Base-by-base conservation (phyloP, 2,797 vertebrate genomes). In the Sebastes taczanowskii region DNA sequence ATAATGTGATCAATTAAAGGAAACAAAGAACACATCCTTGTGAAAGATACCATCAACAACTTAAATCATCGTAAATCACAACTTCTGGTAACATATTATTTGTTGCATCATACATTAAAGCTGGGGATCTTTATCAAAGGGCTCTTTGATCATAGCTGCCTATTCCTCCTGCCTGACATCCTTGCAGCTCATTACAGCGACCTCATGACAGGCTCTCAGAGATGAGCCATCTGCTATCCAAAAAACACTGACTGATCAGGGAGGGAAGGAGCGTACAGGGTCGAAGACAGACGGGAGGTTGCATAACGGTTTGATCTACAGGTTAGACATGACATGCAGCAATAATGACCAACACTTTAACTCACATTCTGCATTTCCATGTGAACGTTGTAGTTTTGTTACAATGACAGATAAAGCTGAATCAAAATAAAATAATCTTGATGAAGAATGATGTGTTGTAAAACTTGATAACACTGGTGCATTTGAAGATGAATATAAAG, bases 141-240 rank as follows among this genome's bases (percentile, higher is more conserved):
- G 58, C 38, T 75, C 82, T 91, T 84, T 89, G 83, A 90, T 92
- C 86, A 83, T 71, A 58, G 75, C 76, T 73, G 61, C 78, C 84
- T 74, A 52, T 87, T 85, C 72, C 78, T 85, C 64, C 66, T 87
- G 84, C 64, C 81, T 88, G 23, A 75, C 69, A 79, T 83, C 78
- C 78, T 85, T 68, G 65, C 77, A 86, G 82, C 85, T 89, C 88
- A 90, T 86, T 90, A 90, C 75, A 80, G 79, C 34, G 7, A 87
- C 82, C 77, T 86, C 68, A 65, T 69, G 87, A 85, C 83, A 87
- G 80, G 60, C 63, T 83, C 76, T 80, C 77, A 42, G 63, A 84
- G 78, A 85, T 61, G 80, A 80, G 70, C 81, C 86, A 91, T 87
- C 87, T 90, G 85, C 71, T 82, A 70, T 69, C 78, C 59, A 42